Evolutionary conservation across 2,888 invertebrate species (phyloP), one percentile per base, ranked within the genome.

Genomic region (Homarus gammarus): DNA sequence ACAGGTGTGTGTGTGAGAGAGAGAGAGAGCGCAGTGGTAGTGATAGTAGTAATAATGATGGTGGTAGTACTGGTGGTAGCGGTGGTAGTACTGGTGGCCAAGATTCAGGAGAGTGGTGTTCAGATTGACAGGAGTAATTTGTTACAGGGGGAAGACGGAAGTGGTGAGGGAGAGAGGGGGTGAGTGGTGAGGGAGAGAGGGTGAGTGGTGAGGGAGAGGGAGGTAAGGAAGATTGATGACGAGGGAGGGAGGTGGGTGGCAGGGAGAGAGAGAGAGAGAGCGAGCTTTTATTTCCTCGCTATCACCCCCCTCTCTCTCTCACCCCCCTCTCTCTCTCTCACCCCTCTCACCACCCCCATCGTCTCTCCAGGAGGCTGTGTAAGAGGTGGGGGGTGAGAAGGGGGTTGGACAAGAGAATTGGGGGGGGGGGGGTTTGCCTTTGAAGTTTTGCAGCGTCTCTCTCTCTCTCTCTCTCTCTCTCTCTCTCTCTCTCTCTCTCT

Each of bases 231-330:
- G 64, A 64, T 64, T 64, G 64, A 64, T 64, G 64, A n/a, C n/a
- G n/a, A n/a, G 64, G 27, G 64, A 18, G 64, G 64, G 64, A 18
- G 64, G 64, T 56, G 56, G 64, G 64, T 27, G 64, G 64, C 27
- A 10, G 64, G 64, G 64, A 27, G 22, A n/a, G n/a, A n/a, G n/a
- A n/a, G n/a, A n/a, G n/a, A n/a, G n/a, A n/a, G n/a, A n/a, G n/a
- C n/a, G n/a, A 64, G 64, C 64, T 64, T 64, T 64, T 64, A 64
- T 64, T 64, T 64, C 64, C 64, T 64, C 27, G 64, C 22, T 1
- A 22, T 10, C 15, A 22, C 64, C 56, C 22, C 64, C 64, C 64
- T 3, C 64, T 27, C 64, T 3, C 64, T 56, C 22, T 3, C 56
- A 15, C 15, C n/a, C n/a, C n/a, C n/a, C n/a, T n/a, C n/a, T n/a